Base-by-base conservation (phyloP, 2,113 vertebrate genomes). In the Tychaedon coryphoeus region DNA sequence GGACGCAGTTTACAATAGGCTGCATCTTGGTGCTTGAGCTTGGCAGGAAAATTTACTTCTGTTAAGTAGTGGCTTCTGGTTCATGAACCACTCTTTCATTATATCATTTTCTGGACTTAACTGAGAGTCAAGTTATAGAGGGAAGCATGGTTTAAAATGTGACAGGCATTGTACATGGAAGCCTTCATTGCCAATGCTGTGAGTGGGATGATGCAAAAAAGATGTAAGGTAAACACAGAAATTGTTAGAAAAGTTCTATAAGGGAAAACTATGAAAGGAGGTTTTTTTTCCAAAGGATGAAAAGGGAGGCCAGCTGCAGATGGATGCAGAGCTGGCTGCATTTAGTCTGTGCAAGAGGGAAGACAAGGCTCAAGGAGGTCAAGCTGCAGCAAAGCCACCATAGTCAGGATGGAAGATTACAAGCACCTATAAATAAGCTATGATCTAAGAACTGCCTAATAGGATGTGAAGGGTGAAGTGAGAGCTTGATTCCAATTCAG, bases 391-490 rank as follows among this genome's bases (percentile, higher is more conserved):
- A 91, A 85, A 64, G 56, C 65, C 72, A 78, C 74, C 58, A 57
- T 19, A 93, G 85, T 70, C 57, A 70, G 71, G 34, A 80, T 51
- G 40, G 50, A 38, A 88, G 71, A 93, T 92, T 90, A 93, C 62
- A 6, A 70, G 24, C 47, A 73, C 56, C 79, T 71, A 62, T 83
- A 86, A 83, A 76, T 92, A 76, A 94, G 26, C 65, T 73, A 62
- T 74, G 60, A 77, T 62, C 67, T 73, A 66, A 96, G 45, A 93
- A 76, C 54, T 73, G 20, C 58, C 64, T 95, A 93, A 92, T 58
- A 86, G 56, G 67, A 94, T 88, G 67, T 96, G 91, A 95, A 96
- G 88, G 56, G 72, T 88, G 79, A 95, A 95, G 72, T 40, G 64
- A 88, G 26, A 40, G 34, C 60, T 93, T 90, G 86, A 90, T 93